Conservation (phyloP, 1,140 invertebrate genomes). For the Solenopsis invicta region DNA sequence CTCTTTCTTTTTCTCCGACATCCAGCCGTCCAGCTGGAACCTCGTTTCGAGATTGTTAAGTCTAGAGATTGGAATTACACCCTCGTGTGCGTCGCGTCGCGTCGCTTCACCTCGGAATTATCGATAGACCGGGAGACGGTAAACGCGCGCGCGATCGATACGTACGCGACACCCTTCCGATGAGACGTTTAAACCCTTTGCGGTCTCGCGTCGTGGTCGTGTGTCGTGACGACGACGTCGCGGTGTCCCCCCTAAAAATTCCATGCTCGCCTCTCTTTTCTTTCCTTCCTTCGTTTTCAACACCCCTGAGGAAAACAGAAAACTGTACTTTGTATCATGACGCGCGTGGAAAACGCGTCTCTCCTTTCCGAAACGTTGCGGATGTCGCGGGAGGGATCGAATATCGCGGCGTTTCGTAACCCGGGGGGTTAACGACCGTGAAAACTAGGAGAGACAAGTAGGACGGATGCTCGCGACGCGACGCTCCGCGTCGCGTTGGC, state of each 20-base stretch:
- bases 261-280: neutral
- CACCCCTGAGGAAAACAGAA: neutral
- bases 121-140: conserved; percentile 50
- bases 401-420: neutral
- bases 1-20: neutral
- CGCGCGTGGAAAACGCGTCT: too few relatives aligned
- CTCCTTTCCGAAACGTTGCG: too few relatives aligned
- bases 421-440: conserved; percentile 1
- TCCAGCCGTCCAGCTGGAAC: conserved; percentile 7
- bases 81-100: conserved; percentile 18
- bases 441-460: neutral
- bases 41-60: conserved; percentile 65
- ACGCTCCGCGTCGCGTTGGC: neutral
- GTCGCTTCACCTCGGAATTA: conserved; percentile 50
- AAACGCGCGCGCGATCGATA: conserved; percentile 49
- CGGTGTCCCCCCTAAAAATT: neutral
- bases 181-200: conserved; percentile 53
- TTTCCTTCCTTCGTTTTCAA: neutral
- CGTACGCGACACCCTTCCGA: conserved; percentile 45
- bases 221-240: too few relatives aligned
- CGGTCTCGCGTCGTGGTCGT: conserved; percentile 11
- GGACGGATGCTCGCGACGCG: neutral
- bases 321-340: neutral
- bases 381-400: too few relatives aligned
- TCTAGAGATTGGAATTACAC: conserved; percentile 60